Base-by-base conservation (phyloP, 2,797 vertebrate genomes). In the Trematomus bernacchii region DNA sequence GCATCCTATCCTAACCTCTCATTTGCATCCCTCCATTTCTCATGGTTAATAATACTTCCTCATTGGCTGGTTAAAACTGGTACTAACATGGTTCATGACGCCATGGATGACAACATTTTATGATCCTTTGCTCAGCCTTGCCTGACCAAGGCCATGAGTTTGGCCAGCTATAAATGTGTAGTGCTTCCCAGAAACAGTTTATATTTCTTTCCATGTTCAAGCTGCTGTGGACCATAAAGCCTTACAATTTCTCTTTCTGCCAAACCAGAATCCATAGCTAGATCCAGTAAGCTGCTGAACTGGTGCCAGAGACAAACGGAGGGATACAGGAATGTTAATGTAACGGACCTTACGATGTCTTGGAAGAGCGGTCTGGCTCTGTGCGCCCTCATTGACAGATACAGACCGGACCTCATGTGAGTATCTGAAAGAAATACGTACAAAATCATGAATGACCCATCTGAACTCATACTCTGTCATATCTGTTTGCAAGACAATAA, bases 221-320 rank as follows among this genome's bases (percentile, higher is more conserved):
- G n/a, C 23, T 71, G 40, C 62, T 43, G 23, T 69, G 63, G 69
- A 65, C 59, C 63, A 13, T 62, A 52, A 14, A 53, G 8, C 59
- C 11, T 72, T 62, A 73, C 68, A 1, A 33, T 83, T 70, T 76
- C 8, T 66, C 42, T 43, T 27, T 63, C 42, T n/a, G 1, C 52
- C 57, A 23, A 33, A 18, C 59, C 91, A 99, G 98, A 99, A 87
- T 98, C 98, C 47, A 92, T 99, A 30, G 98, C 97, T 82, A 97
- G 98, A 55, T 98, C 98, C 83, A 97, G 97, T 91, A 99, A 99
- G 85, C 93, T 99, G 85, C 96, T 99, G 37, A 96, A 93, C 68
- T 99, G 98, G 98, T 99, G 98, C 94, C 98, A 99, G 90, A 96
- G 97, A 83, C 98, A 99, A 91, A 99, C 98, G 0, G 97, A 99